Conservation (phyloP, 1,140 invertebrate species). For the Meloidogyne hapla region DNA sequence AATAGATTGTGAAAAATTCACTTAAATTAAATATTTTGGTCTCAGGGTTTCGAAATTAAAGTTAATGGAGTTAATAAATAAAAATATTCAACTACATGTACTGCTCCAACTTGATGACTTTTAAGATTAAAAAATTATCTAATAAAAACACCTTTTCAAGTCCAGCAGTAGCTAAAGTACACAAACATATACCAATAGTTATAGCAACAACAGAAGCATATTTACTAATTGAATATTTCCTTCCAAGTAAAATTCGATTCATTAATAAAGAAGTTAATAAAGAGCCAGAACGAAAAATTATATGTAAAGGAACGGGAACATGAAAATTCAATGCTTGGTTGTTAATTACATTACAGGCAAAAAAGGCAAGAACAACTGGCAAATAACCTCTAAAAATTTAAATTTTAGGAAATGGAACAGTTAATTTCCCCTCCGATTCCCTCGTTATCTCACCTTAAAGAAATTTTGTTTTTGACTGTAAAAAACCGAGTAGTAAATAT, state of each 20-base stretch:
- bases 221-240: conserved; percentile 78
- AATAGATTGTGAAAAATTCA: too few relatives aligned
- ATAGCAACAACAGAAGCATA: conserved; percentile 90
- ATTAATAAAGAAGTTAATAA: conserved; percentile 93
- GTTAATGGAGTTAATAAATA: too few relatives aligned
- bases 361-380: conserved; percentile 83
- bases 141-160: conserved; percentile 39
- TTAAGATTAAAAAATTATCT: conserved; percentile 21
- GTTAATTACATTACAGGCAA: conserved; percentile 85
- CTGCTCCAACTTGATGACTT: too few relatives aligned
- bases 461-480: conserved; percentile 71
- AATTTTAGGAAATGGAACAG: too few relatives aligned
- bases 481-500: conserved; percentile 83
- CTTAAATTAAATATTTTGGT: too few relatives aligned
- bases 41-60: background rate
- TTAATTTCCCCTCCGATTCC: too few relatives aligned
- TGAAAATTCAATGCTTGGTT: conserved; percentile 95
- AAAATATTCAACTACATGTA: background rate
- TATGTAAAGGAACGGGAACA: conserved; percentile 94
- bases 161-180: conserved; percentile 78
- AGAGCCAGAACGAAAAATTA: conserved; percentile 95
- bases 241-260: conserved; percentile 84
- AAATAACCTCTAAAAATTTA: conserved; percentile 75
- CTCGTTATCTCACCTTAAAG: conserved; percentile 65
- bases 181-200: conserved; percentile 82